Conservation (phyloP, 2,888 invertebrate genomes). For the Apodemia zela region DNA sequence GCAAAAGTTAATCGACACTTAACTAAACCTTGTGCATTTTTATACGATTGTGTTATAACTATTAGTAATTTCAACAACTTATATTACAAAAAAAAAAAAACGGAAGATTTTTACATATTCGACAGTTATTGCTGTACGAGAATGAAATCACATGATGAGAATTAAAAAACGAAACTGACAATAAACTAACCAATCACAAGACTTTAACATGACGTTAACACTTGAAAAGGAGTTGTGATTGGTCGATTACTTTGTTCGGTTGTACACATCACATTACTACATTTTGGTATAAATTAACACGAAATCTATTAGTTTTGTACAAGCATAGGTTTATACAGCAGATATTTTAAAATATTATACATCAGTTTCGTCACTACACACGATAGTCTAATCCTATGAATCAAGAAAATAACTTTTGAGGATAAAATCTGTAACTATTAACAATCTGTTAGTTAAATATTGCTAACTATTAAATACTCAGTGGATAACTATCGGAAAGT, state of each 20-base stretch:
- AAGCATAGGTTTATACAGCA: slow-evolving; percentile 23
- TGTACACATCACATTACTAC: not conserved
- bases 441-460: slow-evolving; percentile 1
- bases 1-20: slow-evolving; percentile 1
- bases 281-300: not conserved
- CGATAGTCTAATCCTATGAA: not conserved
- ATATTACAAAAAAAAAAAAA: not conserved
- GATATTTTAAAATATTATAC: slow-evolving; percentile 17
- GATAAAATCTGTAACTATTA: slow-evolving; percentile 7
- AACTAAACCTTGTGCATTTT: slow-evolving; percentile 8
- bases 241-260: not conserved
- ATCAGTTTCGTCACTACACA: not conserved
- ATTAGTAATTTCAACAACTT: slow-evolving; percentile 12
- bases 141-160: not conserved
- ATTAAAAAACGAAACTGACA: not conserved
- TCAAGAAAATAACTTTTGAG: not conserved
- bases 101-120: not conserved
- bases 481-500: not conserved
- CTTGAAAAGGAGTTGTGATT: not conserved
- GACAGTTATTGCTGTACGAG: not conserved
- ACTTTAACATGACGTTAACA: not conserved
- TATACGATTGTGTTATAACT: slow-evolving; percentile 1
- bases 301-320: slow-evolving; percentile 17
- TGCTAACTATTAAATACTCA: not conserved
- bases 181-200: not conserved